Evolutionary conservation across 2,888 invertebrate genomes (phyloP).

Genomic region (Brachyopa scutellaris): DNA sequence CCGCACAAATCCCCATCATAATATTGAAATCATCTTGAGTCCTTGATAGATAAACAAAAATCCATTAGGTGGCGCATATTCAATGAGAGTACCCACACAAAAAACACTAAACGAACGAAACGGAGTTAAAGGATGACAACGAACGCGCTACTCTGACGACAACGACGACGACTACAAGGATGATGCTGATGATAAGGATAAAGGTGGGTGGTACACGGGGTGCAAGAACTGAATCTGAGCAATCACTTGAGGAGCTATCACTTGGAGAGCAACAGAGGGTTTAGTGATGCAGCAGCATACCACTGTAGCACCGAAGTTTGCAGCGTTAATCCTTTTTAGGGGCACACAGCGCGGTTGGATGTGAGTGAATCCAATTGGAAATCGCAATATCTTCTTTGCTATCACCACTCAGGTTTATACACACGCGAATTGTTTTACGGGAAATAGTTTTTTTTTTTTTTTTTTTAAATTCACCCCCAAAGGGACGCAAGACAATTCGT

Average conservation of each 20-base stretch:
- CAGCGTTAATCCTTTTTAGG: conserved; percentile 41
- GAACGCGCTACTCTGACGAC: neutral
- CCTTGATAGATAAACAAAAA: conserved; percentile 75
- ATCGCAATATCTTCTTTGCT: too few species aligned
- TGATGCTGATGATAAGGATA: too few species aligned
- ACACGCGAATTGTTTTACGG: conserved; percentile 13
- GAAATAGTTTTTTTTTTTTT: neutral
- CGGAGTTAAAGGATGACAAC: conserved; percentile 25
- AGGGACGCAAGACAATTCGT: neutral
- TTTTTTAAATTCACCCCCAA: neutral
- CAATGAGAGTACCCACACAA: conserved; percentile 54
- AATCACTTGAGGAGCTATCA: conserved; percentile 37
- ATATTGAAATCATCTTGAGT: conserved; percentile 74
- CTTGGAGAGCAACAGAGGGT: conserved; percentile 58
- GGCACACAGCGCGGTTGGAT: neutral
- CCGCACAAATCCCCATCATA: conserved; percentile 74
- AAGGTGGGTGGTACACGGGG: neutral
- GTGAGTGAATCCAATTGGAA: neutral
- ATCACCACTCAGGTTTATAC: too few species aligned
- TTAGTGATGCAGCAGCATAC: conserved; percentile 19
- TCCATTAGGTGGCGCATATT: conserved; percentile 74
- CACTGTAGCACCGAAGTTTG: conserved; percentile 11
- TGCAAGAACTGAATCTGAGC: conserved; percentile 13
- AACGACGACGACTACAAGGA: neutral
- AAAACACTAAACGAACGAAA: conserved; percentile 36